phyloP scores from a whole-genome alignment of 2,113 vertebrate genomes.

The Dolichallabes microphthalmus region DNA sequence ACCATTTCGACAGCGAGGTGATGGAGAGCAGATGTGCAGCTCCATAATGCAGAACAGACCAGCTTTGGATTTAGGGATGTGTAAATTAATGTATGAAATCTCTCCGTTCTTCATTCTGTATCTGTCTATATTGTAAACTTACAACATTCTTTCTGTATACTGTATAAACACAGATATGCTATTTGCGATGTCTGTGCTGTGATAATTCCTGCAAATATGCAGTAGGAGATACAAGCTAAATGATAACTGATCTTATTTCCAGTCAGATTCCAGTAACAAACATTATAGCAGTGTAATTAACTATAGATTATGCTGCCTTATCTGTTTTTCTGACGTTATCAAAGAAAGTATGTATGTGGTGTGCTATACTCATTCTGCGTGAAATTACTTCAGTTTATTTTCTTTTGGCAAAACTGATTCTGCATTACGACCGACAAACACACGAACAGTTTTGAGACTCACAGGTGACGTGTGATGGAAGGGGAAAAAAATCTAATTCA shows the following conservation, averaged over 20 bases:
- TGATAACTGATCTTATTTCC: neutral
- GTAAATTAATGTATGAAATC: conserved; percentile 28
- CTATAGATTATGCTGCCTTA: neutral
- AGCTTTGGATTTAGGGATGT: conserved; percentile 59
- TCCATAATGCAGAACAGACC: conserved; percentile 58
- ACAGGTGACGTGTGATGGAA: neutral
- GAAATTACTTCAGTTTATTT: neutral
- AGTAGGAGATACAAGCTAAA: neutral
- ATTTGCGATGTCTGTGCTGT: neutral
- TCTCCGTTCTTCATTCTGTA: conserved; percentile 1
- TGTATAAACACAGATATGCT: neutral
- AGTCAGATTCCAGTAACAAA: neutral
- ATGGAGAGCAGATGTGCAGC: conserved; percentile 65
- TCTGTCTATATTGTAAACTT: neutral
- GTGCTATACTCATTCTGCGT: neutral
- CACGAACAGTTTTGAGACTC: neutral
- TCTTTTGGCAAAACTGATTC: neutral
- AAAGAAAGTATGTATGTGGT: neutral
- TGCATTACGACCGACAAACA: neutral
- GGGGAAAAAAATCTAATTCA: neutral
- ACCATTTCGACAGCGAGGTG: conserved; percentile 23
- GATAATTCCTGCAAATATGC: neutral
- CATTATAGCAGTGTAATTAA: neutral
- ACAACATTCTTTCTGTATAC: neutral
- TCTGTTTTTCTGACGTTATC: neutral